Conservation (phyloP, 2,888 invertebrate genomes). For the Anagyrus pseudococci region DNA sequence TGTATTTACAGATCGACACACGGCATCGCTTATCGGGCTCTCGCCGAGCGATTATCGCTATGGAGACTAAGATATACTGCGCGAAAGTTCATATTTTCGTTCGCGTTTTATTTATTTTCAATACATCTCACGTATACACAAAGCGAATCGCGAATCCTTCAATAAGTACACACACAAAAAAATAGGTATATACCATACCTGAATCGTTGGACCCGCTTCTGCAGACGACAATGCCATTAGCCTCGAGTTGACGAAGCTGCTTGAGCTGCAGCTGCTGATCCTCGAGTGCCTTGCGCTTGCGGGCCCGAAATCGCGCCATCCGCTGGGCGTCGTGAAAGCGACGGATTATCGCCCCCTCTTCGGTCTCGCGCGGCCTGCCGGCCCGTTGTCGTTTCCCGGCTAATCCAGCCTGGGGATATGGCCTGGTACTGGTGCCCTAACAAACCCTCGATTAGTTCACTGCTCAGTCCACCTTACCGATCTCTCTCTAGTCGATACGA, state of each 20-base stretch:
- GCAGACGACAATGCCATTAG: background rate
- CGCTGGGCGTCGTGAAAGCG: conserved; percentile 52
- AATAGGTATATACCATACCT: background rate
- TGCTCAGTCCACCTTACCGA: no score
- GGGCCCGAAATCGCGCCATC: conserved; percentile 51
- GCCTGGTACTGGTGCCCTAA: background rate
- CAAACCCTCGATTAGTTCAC: background rate
- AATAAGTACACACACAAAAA: background rate
- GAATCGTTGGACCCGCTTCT: background rate
- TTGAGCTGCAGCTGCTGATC: conserved; percentile 43
- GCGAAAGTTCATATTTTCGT: no score
- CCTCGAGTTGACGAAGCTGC: conserved; percentile 38
- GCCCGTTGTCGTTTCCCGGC: background rate
- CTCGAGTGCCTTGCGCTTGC: conserved; percentile 47
- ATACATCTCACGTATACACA: no score
- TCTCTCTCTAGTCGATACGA: no score
- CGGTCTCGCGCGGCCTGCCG: conserved; percentile 44
- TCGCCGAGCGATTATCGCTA: no score
- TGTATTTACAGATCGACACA: no score
- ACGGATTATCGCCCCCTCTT: conserved; percentile 48
- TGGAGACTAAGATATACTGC: no score
- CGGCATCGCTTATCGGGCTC: no score
- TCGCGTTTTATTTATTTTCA: no score
- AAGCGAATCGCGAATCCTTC: no score
- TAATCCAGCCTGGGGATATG: no score